Conservation (phyloP, 1,140 invertebrate genomes). For the Berghia stephanieae region DNA sequence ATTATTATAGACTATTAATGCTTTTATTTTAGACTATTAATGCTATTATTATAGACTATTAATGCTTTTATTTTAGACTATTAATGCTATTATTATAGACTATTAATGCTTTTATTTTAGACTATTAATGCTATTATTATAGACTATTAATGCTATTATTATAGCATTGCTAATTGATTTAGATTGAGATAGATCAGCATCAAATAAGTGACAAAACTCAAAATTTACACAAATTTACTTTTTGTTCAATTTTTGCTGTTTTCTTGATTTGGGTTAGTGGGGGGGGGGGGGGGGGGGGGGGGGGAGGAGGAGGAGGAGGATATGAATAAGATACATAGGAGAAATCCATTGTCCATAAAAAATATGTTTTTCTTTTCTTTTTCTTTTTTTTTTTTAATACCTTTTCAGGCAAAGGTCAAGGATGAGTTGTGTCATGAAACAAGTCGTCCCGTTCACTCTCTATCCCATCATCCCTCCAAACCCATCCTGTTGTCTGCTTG, state of each 20-base stretch:
- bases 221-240: too few species aligned
- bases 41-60: too few species aligned
- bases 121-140: too few species aligned
- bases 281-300: not conserved
- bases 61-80: too few species aligned
- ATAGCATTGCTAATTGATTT: too few species aligned
- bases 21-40: too few species aligned
- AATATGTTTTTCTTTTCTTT: not conserved
- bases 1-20: too few species aligned
- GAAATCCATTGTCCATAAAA: not conserved
- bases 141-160: too few species aligned
- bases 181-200: too few species aligned
- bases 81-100: too few species aligned
- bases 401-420: constrained; percentile 70
- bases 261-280: not conserved
- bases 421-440: constrained; percentile 58
- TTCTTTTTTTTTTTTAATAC: not conserved
- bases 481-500: constrained; percentile 68
- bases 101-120: too few species aligned
- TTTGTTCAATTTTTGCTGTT: not conserved
- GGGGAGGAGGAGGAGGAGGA: not conserved
- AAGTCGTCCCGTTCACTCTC: constrained; percentile 66
- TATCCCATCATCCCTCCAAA: constrained; percentile 69
- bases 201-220: too few species aligned
- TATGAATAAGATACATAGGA: not conserved